A percentile compares a stretch with the other conserved stretches of the same genome.
phyloP scores from a whole-genome alignment of 2,797 vertebrate genomes.

The Pagetopsis macropterus region DNA sequence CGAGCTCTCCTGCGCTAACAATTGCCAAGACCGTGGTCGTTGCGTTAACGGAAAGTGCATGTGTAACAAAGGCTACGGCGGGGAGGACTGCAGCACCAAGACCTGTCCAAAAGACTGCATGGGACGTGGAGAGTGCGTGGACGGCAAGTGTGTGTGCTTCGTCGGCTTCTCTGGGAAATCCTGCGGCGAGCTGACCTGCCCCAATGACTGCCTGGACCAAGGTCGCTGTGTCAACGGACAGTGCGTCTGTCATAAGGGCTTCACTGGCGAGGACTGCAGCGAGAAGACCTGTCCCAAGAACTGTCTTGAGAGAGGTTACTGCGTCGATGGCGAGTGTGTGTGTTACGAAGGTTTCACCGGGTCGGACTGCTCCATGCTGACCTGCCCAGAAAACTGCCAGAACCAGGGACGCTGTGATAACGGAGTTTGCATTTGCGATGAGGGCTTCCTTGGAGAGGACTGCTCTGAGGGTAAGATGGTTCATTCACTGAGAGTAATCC shows the following conservation, averaged over 20 bases:
- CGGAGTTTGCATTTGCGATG: slow-evolving; percentile 81
- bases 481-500: neutral
- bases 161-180: slow-evolving; percentile 84
- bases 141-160: slow-evolving; percentile 88
- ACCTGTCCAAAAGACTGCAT: slow-evolving; percentile 89
- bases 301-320: slow-evolving; percentile 87
- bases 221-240: slow-evolving; percentile 88
- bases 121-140: slow-evolving; percentile 85
- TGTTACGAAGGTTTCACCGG: slow-evolving; percentile 88
- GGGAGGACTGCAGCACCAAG: slow-evolving; percentile 85
- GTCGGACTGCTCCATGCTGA: slow-evolving; percentile 84
- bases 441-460: slow-evolving; percentile 85
- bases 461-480: slow-evolving; percentile 87
- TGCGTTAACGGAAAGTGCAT: slow-evolving; percentile 86
- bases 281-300: slow-evolving; percentile 89
- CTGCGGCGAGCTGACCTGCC: slow-evolving; percentile 89
- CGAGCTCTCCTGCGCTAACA: slow-evolving; percentile 84
- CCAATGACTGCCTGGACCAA: slow-evolving; percentile 82
- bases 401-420: slow-evolving; percentile 82
- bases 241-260: slow-evolving; percentile 90
- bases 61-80: slow-evolving; percentile 85
- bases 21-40: slow-evolving; percentile 84
- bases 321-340: slow-evolving; percentile 82
- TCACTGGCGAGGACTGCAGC: slow-evolving; percentile 86
- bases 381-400: slow-evolving; percentile 88